Evolutionary conservation across 2,888 invertebrate species (phyloP), one percentile per base, ranked within the genome.

Genomic region (Rhyacophila evoluta): DNA sequence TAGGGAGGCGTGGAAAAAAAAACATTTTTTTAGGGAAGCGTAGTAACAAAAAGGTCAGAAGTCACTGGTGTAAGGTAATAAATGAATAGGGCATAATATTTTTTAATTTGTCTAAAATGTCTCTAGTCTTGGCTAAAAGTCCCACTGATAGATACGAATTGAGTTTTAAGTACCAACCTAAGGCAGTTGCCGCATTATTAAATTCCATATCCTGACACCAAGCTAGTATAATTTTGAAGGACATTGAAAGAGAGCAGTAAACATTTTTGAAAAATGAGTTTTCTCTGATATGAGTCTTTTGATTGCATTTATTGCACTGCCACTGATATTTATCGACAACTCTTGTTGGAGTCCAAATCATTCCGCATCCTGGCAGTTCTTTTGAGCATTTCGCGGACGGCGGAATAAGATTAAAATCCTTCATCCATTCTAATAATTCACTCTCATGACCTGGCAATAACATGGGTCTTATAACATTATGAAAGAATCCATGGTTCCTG

Each of bases 201-300:
- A 87, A 84, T 38, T 92, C 91, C n/a, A 90, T 89, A 84, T 91
- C 90, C 83, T 93, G 92, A 85, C 92, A 91, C 94, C 94, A 94
- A 0, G 92, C 92, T 41, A 92, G 85, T 76, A 93, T 90, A 10
- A 92, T 86, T 84, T 92, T 91, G 78, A 93, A 85, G 67, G 90
- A 88, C 84, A 91, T 90, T 80, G 91, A 88, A 72, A 93, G 86
- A 77, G 91, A 91, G 84, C 93, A 93, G 83, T 91, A 92, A 12
- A 93, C 85, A 67, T 91, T 88, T n/a, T 89, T 86, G 84, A 93
- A 92, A 83, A 93, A 92, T 0, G 93, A 92, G 75, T 87, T 85
- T 11, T 89, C 88, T 77, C 91, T 85, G 41, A 91, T 89, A 0
- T 88, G 86, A 74, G 86, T 86, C 83, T 88, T 89, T 70, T 86